phyloP scores from a whole-genome alignment of 2,797 vertebrate genomes.

The Parauchenoglanis punctatus region DNA sequence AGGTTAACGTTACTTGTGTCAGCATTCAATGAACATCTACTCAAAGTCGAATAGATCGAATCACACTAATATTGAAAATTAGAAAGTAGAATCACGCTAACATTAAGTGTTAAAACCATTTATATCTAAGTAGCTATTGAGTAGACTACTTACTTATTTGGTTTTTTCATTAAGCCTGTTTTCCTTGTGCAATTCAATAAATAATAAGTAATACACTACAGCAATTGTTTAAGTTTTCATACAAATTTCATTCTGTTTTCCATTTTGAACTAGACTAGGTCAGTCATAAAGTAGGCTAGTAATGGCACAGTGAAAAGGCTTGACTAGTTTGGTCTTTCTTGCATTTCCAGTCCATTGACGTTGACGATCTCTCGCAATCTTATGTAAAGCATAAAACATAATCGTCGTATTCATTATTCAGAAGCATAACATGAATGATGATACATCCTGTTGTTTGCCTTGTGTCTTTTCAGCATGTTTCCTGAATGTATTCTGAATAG shows the following conservation, averaged over 20 bases:
- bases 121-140: background rate
- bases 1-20: background rate
- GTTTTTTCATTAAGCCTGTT: background rate
- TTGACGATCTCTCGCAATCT: background rate
- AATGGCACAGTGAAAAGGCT: background rate
- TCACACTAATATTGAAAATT: background rate
- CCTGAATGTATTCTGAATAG: background rate
- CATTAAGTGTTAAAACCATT: background rate
- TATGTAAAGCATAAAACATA: background rate
- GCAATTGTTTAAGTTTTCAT: background rate
- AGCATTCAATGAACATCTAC: background rate
- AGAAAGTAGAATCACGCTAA: background rate
- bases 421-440: background rate
- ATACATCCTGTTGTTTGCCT: background rate
- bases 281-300: background rate
- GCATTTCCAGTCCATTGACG: background rate
- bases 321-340: background rate
- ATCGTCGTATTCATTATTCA: background rate
- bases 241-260: background rate
- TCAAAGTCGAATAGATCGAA: background rate
- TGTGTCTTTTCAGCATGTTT: background rate
- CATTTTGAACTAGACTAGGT: background rate
- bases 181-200: background rate
- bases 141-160: background rate
- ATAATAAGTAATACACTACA: background rate